phyloP scores from a whole-genome alignment of 2,888 invertebrate genomes.

The Brenthis hecate region DNA sequence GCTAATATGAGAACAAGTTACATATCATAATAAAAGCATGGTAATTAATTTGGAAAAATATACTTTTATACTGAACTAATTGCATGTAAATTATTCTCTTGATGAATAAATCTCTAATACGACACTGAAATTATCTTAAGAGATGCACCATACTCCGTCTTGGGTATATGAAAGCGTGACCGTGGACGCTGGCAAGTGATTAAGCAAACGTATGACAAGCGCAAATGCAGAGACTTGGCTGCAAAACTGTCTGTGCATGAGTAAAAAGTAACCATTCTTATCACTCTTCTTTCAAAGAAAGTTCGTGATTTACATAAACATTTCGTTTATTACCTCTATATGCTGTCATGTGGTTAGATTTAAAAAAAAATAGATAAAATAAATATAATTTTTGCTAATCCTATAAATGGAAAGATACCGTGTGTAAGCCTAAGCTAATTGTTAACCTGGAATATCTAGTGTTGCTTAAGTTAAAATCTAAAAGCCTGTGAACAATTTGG shows the following conservation, averaged over 20 bases:
- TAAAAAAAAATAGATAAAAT: no score
- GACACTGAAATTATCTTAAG: conserved; percentile 25
- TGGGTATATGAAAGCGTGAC: conserved; percentile 36
- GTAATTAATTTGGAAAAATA: conserved; percentile 9
- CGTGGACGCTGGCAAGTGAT: conserved; percentile 31
- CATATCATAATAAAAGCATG: conserved; percentile 6
- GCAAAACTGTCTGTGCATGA: conserved; percentile 10
- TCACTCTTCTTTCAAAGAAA: neutral
- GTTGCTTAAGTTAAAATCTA: no score
- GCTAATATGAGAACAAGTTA: conserved; percentile 5
- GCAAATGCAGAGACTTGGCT: conserved; percentile 11
- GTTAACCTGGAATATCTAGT: no score
- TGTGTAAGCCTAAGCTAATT: no score
- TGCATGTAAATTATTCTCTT: conserved; percentile 12
- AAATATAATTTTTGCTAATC: no score
- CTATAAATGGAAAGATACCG: no score
- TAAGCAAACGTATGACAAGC: conserved; percentile 32
- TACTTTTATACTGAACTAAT: conserved; percentile 8
- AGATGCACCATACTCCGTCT: conserved; percentile 22
- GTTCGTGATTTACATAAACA: no score
- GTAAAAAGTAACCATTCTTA: neutral
- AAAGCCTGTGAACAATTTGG: no score
- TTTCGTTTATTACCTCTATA: no score
- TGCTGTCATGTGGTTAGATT: no score
- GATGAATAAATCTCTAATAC: conserved; percentile 23